A percentile compares a stretch with the other conserved stretches of the same genome.
Evolutionary conservation across 2,113 vertebrate species (phyloP).

Genomic region (Campylomormyrus tamandua): DNA sequence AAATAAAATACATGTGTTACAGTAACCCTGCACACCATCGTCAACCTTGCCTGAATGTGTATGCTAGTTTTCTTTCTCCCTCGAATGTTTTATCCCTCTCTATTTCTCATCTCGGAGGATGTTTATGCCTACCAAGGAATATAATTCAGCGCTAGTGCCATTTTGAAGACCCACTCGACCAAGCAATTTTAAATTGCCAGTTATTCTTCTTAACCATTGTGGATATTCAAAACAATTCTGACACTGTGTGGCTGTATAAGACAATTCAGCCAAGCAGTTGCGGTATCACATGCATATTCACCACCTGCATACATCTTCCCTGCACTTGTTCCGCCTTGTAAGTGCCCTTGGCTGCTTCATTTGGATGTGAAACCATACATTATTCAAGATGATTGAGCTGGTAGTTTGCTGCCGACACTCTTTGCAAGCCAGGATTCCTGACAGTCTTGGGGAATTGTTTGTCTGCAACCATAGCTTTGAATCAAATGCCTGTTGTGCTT

Average conservation of each 20-base stretch:
- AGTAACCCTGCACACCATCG: not conserved
- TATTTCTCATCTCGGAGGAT: not conserved
- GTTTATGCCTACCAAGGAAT: not conserved
- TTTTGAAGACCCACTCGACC: not conserved
- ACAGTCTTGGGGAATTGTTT: not conserved
- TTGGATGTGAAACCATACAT: not conserved
- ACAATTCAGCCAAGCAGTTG: not conserved
- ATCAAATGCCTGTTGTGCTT: not conserved
- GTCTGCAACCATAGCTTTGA: not conserved
- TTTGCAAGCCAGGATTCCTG: not conserved
- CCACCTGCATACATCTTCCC: not conserved
- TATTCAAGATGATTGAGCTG: slow-evolving; percentile 5
- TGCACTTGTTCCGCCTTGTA: not conserved
- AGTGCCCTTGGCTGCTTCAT: not conserved
- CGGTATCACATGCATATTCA: slow-evolving; percentile 1
- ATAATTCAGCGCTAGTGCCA: not conserved
- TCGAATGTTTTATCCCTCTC: not conserved
- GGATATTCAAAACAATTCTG: not conserved
- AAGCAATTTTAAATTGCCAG: not conserved
- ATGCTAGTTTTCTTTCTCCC: not conserved
- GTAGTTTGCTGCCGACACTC: not conserved
- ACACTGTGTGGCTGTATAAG: not conserved
- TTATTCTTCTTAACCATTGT: not conserved
- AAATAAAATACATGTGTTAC: not conserved
- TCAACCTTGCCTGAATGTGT: not conserved